Percentiles rank a stretch among this genome's conserved stretches.
These are phyloP conservation scores for Stomorhina lunata DNA, from an alignment of 2,888 invertebrate genomes.

Conservation along the genomic window DNA sequence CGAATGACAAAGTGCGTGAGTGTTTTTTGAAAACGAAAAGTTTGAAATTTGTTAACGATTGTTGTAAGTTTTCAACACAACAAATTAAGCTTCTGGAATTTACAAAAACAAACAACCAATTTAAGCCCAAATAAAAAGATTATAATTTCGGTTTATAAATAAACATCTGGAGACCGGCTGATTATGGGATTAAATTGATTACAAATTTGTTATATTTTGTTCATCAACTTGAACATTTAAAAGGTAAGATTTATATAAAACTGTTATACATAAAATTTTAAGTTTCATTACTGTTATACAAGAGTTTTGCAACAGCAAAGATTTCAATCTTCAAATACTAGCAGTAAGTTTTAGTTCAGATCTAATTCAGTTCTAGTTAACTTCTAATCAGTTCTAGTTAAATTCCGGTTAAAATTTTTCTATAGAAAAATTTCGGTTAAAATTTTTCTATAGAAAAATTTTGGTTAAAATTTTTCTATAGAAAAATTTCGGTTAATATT, in stretches of 20 bases:
- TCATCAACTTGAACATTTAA: not conserved
- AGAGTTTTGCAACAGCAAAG: too few relatives aligned
- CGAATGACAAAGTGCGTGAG: not conserved
- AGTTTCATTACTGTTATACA: too few relatives aligned
- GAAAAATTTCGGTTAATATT: too few relatives aligned
- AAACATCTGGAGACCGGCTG: not conserved
- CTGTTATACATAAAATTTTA: too few relatives aligned
- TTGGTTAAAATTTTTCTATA: too few relatives aligned
- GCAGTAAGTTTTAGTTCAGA: too few relatives aligned
- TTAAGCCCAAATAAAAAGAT: not conserved
- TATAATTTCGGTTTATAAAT: not conserved
- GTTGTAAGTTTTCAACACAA: not conserved
- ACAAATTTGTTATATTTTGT: not conserved
- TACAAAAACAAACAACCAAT: not conserved
- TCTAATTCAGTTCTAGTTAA: too few relatives aligned
- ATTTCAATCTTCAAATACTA: too few relatives aligned
- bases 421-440: too few relatives aligned
- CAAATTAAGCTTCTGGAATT: conserved; percentile 6
- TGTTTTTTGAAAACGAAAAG: not conserved
- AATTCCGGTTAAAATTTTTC: too few relatives aligned
- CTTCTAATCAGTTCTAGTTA: too few relatives aligned
- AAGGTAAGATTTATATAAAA: conserved; percentile 42
- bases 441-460: too few relatives aligned
- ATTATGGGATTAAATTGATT: conserved; percentile 30
- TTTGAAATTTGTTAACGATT: conserved; percentile 28